Base-by-base conservation (phyloP, 2,113 vertebrate genomes). In the Oncorhynchus clarkii region DNA sequence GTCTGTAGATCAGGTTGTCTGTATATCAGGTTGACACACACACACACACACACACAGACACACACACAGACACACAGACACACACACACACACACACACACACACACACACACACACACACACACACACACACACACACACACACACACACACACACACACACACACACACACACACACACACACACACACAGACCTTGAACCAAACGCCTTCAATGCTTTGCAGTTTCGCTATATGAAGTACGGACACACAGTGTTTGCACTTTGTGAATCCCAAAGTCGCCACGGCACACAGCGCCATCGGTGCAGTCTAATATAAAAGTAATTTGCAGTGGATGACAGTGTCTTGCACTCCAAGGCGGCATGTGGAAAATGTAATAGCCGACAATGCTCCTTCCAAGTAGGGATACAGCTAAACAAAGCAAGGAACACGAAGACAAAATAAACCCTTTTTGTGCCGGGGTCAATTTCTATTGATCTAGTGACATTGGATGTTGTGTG, bases 401-500 rank as follows among this genome's bases (percentile, higher is more conserved):
- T 34, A 64, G 82, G 72, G 74, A 86, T 72, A 75, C 67, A 70
- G 78, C 75, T 76, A 81, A 78, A 88, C 85, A 84, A 81, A 65
- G 24, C 68, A n/a, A 24, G 20, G 26, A n/a, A 49, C 45, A 49
- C 2, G 11, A 26, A 24, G 39, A 24, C 34, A 59, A 22, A 64
- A 77, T 31, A 60, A 83, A 80, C 79, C 81, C 78, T 87, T 87
- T 85, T 84, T 84, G 79, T 82, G 54, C 76, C 72, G 82, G 84
- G 84, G 89, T 90, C 87, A 87, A 67, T 87, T 85, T 81, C 80
- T 81, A 91, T 91, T 86, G 91, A 93, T 92, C 87, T 86, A 81
- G 84, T 86, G 89, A 90, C 89, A 89, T 82, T 83, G 85, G 82
- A 16, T 86, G 87, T 83, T 90, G 86, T 84, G 85, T 79, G 67